phyloP scores from a whole-genome alignment of 1,140 invertebrate species.

The Trichonephila clavipes region DNA sequence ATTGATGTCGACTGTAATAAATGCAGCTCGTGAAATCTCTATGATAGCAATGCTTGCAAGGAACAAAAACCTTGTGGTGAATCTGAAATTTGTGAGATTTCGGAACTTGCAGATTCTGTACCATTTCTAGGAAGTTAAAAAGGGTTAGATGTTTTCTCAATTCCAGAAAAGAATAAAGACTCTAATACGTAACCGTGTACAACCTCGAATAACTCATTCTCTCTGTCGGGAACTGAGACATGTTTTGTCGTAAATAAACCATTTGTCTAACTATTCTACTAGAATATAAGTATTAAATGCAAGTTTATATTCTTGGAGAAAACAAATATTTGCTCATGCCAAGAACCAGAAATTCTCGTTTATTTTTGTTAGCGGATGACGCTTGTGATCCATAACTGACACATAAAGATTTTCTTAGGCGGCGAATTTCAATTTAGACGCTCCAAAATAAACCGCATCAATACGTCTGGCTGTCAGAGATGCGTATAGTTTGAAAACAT shows the following conservation, averaged over 20 bases:
- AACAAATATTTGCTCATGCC: background rate
- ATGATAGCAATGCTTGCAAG: background rate
- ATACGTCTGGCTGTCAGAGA: no score
- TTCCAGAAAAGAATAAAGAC: background rate
- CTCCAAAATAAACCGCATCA: no score
- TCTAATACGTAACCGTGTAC: background rate
- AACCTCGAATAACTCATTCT: background rate
- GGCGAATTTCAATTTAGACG: no score
- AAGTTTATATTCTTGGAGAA: background rate
- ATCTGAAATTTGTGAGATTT: conserved; percentile 27
- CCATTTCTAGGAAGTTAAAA: background rate
- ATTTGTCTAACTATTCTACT: background rate
- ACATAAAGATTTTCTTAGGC: background rate
- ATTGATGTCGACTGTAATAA: conserved; percentile 30
- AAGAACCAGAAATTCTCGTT: background rate
- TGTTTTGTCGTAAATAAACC: background rate
- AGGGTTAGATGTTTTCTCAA: background rate
- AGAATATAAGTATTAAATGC: background rate
- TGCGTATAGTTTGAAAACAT: no score
- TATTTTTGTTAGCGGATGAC: background rate
- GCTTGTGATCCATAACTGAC: background rate
- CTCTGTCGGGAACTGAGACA: background rate
- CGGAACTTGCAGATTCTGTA: background rate
- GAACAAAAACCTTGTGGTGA: conserved; percentile 21
- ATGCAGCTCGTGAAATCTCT: conserved; percentile 19